phyloP scores from a whole-genome alignment of 2,797 vertebrate genomes.

The Dicrostonyx torquatus region DNA sequence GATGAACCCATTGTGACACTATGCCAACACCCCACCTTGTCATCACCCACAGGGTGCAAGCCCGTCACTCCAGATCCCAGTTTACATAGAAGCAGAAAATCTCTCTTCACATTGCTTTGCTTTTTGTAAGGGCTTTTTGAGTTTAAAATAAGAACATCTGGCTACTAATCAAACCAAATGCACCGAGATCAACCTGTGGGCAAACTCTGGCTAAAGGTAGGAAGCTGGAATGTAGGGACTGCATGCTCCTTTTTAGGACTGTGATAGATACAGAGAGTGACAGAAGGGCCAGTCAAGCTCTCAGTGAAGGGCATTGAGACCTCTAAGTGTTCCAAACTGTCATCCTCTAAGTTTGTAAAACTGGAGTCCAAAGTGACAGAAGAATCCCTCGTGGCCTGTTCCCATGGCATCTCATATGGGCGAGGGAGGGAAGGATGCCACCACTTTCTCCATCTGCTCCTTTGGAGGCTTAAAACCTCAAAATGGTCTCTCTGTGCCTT shows the following conservation, averaged over 20 bases:
- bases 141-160: not conserved
- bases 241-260: not conserved
- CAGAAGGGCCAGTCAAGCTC: no score
- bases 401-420: not conserved
- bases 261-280: not conserved
- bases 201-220: not conserved
- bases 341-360: not conserved
- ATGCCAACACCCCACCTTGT: not conserved
- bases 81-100: not conserved
- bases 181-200: not conserved
- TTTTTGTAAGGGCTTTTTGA: not conserved
- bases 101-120: not conserved
- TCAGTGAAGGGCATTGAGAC: not conserved
- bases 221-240: accelerated
- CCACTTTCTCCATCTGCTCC: not conserved
- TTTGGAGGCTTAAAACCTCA: not conserved
- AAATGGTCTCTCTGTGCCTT: not conserved
- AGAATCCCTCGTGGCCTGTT: not conserved
- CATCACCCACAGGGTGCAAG: not conserved
- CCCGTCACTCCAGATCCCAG: not conserved
- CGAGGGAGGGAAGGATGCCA: accelerated
- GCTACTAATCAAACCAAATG: not conserved
- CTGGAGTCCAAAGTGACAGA: not conserved
- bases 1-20: not conserved
- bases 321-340: not conserved